phyloP scores from a whole-genome alignment of 2,113 vertebrate genomes.

The Pyxicephalus adspersus region DNA sequence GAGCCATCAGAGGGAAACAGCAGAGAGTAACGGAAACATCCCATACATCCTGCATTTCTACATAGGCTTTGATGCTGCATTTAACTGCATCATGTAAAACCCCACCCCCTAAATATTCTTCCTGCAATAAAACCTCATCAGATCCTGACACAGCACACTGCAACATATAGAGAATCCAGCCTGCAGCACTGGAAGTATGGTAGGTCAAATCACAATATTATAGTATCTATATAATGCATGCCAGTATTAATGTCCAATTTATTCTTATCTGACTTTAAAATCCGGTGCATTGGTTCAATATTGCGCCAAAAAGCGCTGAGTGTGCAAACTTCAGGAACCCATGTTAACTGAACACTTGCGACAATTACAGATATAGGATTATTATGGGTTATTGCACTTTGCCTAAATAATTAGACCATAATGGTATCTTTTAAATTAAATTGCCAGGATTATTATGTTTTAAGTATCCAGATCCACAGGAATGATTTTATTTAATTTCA shows the following conservation, averaged over 20 bases:
- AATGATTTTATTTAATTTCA: too few species aligned
- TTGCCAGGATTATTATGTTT: too few species aligned
- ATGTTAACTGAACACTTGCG: too few species aligned
- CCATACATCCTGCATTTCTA: background rate
- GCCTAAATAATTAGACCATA: too few species aligned
- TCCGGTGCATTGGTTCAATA: too few species aligned
- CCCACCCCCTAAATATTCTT: conserved; percentile 48
- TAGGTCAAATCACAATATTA: conserved; percentile 13
- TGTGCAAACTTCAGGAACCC: too few species aligned
- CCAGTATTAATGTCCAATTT: background rate
- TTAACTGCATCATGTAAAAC: conserved; percentile 41
- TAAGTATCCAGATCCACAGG: too few species aligned
- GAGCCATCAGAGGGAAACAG: background rate
- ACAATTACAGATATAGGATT: too few species aligned
- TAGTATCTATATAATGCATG: background rate
- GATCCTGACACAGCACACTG: conserved; percentile 25
- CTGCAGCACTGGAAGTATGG: background rate
- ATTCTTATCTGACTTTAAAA: background rate
- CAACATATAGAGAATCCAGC: conserved; percentile 56
- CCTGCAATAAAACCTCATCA: conserved; percentile 47
- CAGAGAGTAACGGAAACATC: background rate
- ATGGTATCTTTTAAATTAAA: too few species aligned
- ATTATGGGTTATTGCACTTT: too few species aligned
- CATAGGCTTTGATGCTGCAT: conserved; percentile 35
- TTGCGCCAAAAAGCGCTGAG: too few species aligned